Evolutionary conservation across 1,140 invertebrate genomes (phyloP).

Genomic region (Ips nitidus): DNA sequence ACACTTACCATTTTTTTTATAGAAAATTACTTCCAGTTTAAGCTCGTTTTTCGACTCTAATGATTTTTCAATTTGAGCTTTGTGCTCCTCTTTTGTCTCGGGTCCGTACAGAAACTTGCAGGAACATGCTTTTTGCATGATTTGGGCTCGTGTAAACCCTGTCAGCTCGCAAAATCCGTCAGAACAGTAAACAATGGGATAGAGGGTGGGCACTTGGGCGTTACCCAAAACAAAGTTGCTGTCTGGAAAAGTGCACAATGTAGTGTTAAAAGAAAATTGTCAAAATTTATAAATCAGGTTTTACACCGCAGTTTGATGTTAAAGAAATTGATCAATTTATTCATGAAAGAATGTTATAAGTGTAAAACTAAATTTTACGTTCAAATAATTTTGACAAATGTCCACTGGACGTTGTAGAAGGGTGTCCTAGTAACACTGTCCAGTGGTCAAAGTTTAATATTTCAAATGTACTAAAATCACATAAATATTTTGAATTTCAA

Average conservation of each 20-base stretch:
- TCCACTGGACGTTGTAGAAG: too few relatives aligned
- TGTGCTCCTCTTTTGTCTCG: constrained; percentile 87
- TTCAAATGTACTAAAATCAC: too few relatives aligned
- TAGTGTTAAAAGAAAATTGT: background rate
- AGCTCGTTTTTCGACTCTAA: constrained; percentile 88
- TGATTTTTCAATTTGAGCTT: constrained; percentile 84
- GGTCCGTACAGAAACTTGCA: constrained; percentile 94
- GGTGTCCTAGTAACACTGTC: too few relatives aligned
- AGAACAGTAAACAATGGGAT: constrained; percentile 97
- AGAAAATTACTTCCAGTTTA: constrained; percentile 91
- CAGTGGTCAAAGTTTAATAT: too few relatives aligned
- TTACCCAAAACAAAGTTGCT: constrained; percentile 98
- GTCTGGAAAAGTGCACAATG: constrained; percentile 66
- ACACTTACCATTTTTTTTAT: constrained; percentile 88
- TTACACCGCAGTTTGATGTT: too few relatives aligned
- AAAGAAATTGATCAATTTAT: too few relatives aligned
- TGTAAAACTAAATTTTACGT: too few relatives aligned
- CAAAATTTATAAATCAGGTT: too few relatives aligned
- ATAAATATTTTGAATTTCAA: too few relatives aligned
- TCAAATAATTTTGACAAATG: too few relatives aligned
- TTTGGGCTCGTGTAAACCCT: constrained; percentile 89
- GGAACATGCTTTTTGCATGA: constrained; percentile 95
- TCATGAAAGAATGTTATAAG: too few relatives aligned
- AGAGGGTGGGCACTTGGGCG: constrained; percentile 84
- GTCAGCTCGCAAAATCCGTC: constrained; percentile 98